These are phyloP conservation scores for Congeria kusceri DNA, from an alignment of 2,888 invertebrate genomes.

Conservation along the genomic window DNA sequence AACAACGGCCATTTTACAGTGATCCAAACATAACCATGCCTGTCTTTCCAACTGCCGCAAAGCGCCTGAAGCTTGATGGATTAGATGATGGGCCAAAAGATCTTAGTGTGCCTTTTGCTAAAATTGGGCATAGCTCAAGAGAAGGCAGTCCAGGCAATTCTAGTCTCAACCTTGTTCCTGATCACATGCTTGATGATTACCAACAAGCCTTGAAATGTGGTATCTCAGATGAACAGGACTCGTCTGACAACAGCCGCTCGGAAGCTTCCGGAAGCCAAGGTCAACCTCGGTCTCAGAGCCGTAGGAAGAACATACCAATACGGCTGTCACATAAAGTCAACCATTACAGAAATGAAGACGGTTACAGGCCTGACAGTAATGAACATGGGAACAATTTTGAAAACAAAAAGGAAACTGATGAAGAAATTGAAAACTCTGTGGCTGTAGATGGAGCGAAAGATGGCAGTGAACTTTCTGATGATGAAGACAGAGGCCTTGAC, in stretches of 20 bases:
- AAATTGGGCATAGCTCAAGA: slow-evolving; percentile 26
- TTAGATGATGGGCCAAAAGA: slow-evolving; percentile 73
- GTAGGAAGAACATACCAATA: slow-evolving; percentile 82
- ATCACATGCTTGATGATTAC: slow-evolving; percentile 51
- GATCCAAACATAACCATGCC: slow-evolving; percentile 78
- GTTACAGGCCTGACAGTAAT: slow-evolving; percentile 5
- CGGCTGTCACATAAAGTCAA: slow-evolving; percentile 74
- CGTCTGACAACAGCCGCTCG: slow-evolving; percentile 1
- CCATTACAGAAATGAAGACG: slow-evolving; percentile 56
- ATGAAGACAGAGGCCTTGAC: slow-evolving; percentile 37
- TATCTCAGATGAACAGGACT: slow-evolving; percentile 40
- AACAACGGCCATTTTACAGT: slow-evolving; percentile 75
- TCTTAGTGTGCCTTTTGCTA: slow-evolving; percentile 61
- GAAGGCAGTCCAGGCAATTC: slow-evolving; percentile 50
- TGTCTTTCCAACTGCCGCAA: slow-evolving; percentile 76
- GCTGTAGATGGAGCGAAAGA: slow-evolving; percentile 29
- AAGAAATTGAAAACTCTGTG: slow-evolving; percentile 14
- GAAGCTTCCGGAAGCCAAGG: slow-evolving; percentile 47
- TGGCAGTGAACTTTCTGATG: slow-evolving; percentile 35
- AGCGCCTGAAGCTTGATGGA: slow-evolving; percentile 75
- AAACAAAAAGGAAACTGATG: slow-evolving; percentile 17
- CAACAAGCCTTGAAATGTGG: slow-evolving; percentile 56
- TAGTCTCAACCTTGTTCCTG: slow-evolving; percentile 49
- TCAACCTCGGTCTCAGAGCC: slow-evolving; percentile 64
- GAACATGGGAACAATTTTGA: slow-evolving; percentile 8